These are phyloP conservation scores for Pseudotriccus pelzelni DNA, from an alignment of 2,797 vertebrate genomes.

Conservation along the genomic window DNA sequence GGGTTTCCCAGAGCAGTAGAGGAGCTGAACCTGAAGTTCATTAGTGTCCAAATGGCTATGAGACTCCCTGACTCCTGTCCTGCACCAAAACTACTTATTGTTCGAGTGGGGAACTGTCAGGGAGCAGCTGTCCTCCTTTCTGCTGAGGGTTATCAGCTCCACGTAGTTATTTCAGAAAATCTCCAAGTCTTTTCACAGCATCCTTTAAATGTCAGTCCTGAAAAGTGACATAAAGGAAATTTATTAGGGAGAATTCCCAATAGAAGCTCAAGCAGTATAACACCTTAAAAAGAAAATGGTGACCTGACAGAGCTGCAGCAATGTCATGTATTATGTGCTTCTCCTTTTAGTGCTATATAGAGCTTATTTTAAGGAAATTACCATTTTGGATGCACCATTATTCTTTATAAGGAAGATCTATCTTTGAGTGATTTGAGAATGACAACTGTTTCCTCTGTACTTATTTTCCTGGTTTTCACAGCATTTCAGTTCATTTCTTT, in stretches of 20 bases:
- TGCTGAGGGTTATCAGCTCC: background rate
- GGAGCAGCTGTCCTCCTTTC: background rate
- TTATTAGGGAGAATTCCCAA: constrained; percentile 54
- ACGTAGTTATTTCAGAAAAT: background rate
- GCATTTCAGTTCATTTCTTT: background rate
- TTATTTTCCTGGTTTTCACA: background rate
- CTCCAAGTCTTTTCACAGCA: background rate
- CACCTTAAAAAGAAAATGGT: constrained; percentile 17
- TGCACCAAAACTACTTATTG: background rate
- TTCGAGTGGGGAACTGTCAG: background rate
- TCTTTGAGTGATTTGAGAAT: constrained; percentile 10
- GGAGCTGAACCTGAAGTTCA: background rate
- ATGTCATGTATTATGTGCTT: constrained; percentile 21
- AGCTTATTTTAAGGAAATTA: constrained; percentile 33
- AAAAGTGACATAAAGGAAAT: constrained; percentile 12
- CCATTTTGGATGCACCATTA: background rate
- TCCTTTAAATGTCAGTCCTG: background rate
- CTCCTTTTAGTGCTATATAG: constrained; percentile 13
- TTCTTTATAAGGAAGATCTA: constrained; percentile 36
- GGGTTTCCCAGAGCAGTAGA: background rate
- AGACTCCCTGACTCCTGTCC: background rate
- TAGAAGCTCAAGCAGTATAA: constrained; percentile 21
- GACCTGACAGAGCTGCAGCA: constrained; percentile 9
- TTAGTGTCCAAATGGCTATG: background rate
- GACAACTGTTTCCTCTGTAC: background rate